phyloP scores from a whole-genome alignment of 1,140 invertebrate species.

The Ceratoteleas bidentatus region DNA sequence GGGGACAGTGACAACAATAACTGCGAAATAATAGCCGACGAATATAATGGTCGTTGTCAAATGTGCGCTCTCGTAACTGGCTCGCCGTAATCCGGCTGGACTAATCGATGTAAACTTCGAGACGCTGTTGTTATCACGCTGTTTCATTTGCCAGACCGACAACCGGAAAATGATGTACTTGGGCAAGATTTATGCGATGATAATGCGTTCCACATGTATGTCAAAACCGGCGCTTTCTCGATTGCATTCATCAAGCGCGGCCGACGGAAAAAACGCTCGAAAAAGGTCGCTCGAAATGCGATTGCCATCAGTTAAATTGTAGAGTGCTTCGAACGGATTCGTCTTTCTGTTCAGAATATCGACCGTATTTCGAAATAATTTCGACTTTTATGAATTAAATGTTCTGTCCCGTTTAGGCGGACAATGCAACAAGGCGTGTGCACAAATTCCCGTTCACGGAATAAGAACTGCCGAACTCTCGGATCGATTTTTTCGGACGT shows the following conservation, averaged over 20 bases:
- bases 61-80: constrained; percentile 32
- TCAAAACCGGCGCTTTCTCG: constrained; percentile 17
- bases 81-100: constrained; percentile 25
- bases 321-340: neutral
- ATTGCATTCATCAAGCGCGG: constrained; percentile 17
- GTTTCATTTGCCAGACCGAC: constrained; percentile 53
- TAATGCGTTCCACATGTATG: constrained; percentile 45
- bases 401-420: no score
- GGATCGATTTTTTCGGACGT: no score
- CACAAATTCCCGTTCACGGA: no score
- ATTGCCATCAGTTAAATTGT: constrained; percentile 1
- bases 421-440: no score
- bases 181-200: constrained; percentile 49
- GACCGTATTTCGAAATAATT: neutral
- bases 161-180: constrained; percentile 59
- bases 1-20: neutral
- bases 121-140: constrained; percentile 45
- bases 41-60: constrained; percentile 17
- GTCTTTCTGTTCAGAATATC: neutral
- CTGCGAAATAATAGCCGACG: neutral
- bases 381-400: neutral
- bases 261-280: constrained; percentile 3
- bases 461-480: no score
- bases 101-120: constrained; percentile 46
- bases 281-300: neutral